phyloP scores from a whole-genome alignment of 2,113 vertebrate species.

The Anseranas semipalmata region DNA sequence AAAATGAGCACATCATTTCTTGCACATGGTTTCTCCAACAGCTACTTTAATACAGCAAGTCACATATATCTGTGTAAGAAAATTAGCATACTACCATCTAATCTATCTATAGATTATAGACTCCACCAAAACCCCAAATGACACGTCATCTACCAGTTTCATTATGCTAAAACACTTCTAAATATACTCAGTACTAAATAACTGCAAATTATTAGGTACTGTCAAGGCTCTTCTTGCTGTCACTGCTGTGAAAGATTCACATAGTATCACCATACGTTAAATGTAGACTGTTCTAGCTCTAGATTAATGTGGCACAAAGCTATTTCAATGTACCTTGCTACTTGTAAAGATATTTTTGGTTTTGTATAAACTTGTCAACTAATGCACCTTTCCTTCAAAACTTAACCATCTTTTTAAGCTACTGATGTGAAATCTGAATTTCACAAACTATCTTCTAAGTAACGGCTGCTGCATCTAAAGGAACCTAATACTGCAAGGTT shows the following conservation, averaged over 20 bases:
- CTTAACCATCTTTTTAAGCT: background rate
- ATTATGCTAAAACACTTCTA: background rate
- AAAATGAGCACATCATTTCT: background rate
- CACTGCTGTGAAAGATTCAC: background rate
- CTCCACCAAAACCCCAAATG: background rate
- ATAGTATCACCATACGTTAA: background rate
- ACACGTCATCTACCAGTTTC: background rate
- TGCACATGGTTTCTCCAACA: background rate
- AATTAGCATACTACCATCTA: background rate
- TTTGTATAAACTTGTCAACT: background rate
- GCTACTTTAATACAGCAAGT: background rate
- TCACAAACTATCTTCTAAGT: background rate
- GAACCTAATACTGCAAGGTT: background rate
- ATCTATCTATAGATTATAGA: rapidly evolving
- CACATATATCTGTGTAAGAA: background rate
- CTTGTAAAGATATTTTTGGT: background rate
- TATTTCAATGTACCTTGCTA: background rate
- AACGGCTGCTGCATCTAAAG: background rate
- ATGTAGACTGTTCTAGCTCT: background rate
- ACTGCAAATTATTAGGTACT: background rate
- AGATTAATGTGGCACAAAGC: background rate
- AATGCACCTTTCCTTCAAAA: background rate
- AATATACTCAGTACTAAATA: background rate
- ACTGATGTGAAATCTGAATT: background rate
- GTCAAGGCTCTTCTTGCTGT: background rate